These are phyloP conservation scores for Bellardia bayeri DNA, from an alignment of 2,888 invertebrate genomes.

Conservation along the genomic window DNA sequence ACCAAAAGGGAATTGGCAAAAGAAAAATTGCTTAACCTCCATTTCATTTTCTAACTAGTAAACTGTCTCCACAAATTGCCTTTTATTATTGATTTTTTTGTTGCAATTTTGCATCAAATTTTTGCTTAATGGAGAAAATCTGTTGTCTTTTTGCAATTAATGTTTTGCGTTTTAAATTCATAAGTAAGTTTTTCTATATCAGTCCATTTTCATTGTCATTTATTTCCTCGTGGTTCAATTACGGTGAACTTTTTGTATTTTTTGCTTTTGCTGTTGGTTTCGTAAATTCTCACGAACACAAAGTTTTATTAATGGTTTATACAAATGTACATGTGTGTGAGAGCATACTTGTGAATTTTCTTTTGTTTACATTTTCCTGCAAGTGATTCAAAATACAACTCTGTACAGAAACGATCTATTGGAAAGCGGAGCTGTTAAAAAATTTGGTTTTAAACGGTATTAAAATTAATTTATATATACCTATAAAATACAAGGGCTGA, in stretches of 20 bases:
- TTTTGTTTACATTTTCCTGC: slow-evolving; percentile 60
- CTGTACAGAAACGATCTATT: slow-evolving; percentile 43
- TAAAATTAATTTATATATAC: too few relatives aligned
- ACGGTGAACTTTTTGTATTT: slow-evolving; percentile 54
- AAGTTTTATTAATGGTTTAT: not conserved
- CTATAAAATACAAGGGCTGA: too few relatives aligned
- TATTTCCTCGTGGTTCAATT: slow-evolving; percentile 71
- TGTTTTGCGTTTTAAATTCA: slow-evolving; percentile 15
- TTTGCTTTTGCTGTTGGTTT: slow-evolving; percentile 56
- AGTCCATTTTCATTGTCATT: slow-evolving; percentile 48
- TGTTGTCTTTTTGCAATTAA: slow-evolving; percentile 13
- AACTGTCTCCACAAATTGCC: not conserved
- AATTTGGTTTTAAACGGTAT: not conserved
- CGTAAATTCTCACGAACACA: slow-evolving; percentile 33
- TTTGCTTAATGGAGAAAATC: slow-evolving; percentile 1
- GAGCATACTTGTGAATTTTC: slow-evolving; percentile 37
- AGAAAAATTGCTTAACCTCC: slow-evolving; percentile 69
- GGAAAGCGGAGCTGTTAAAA: slow-evolving; percentile 14
- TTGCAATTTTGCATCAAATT: not conserved
- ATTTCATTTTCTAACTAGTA: slow-evolving; percentile 42
- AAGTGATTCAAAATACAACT: slow-evolving; percentile 46
- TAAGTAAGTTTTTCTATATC: not conserved
- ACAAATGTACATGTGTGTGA: not conserved
- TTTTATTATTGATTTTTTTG: slow-evolving; percentile 62
- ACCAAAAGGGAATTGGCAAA: slow-evolving; percentile 65